phyloP scores from a whole-genome alignment of 2,797 vertebrate species.

The Poecilia gillii region DNA sequence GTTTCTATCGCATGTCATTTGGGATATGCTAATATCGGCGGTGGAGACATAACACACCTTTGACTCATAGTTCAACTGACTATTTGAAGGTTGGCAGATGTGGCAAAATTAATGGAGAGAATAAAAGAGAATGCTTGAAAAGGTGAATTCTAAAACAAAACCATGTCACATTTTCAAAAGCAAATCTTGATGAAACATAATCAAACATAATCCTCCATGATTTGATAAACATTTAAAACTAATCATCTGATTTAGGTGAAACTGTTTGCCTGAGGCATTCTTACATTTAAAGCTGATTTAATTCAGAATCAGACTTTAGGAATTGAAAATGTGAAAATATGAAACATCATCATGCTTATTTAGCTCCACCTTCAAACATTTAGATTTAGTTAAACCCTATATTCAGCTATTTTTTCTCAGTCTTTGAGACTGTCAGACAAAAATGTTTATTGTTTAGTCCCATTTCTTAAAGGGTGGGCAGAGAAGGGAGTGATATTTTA shows the following conservation, averaged over 20 bases:
- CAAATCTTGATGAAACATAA: no score
- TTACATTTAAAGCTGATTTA: neutral
- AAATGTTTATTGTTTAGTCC: neutral
- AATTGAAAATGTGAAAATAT: neutral
- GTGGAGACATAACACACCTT: neutral
- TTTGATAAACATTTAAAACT: neutral
- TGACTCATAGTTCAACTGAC: conserved; percentile 7
- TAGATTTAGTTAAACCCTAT: neutral
- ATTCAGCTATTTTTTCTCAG: neutral
- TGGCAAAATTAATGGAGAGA: neutral
- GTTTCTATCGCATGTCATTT: neutral
- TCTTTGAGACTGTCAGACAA: neutral
- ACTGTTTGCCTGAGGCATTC: neutral
- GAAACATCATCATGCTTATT: neutral
- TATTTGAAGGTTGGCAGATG: neutral
- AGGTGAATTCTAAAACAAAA: neutral
- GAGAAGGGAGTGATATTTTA: no score
- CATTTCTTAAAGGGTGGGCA: neutral
- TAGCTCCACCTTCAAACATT: neutral
- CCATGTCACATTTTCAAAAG: neutral
- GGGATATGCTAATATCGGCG: neutral
- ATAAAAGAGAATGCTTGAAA: conserved; percentile 1
- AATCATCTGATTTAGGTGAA: neutral
- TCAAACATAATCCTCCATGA: neutral
- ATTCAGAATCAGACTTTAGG: neutral